Evolutionary conservation across 2,888 invertebrate genomes (phyloP).

Genomic region (Temnothorax ravouxi): DNA sequence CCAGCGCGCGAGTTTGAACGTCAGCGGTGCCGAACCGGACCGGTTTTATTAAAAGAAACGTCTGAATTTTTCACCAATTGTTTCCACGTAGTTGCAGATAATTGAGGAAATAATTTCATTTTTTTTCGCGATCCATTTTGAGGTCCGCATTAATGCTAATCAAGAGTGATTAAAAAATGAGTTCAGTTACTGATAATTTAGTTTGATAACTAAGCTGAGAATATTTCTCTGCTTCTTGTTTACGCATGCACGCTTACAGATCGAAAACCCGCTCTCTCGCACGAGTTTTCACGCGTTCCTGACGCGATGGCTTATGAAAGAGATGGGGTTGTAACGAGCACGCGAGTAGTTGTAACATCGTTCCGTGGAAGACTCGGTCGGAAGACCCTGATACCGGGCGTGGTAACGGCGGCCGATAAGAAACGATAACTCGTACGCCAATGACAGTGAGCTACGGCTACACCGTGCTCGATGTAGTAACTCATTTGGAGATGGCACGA

Average conservation of each 20-base stretch:
- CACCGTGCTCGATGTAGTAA: constrained; percentile 67
- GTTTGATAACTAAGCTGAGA: not conserved
- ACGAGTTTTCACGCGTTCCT: constrained; percentile 28
- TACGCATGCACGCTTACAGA: not conserved
- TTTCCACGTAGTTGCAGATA: not conserved
- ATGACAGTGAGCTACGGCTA: constrained; percentile 69
- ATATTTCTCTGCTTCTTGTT: not conserved
- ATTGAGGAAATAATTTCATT: not conserved
- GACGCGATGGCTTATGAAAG: constrained; percentile 16
- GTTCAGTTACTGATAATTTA: not conserved
- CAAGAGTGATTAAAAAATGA: not conserved
- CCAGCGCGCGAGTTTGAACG: constrained; percentile 40
- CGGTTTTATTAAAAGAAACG: constrained; percentile 28
- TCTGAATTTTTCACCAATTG: constrained; percentile 22
- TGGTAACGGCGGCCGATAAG: constrained; percentile 68
- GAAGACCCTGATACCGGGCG: constrained; percentile 46
- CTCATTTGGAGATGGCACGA: constrained; percentile 73
- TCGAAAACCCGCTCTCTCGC: constrained; percentile 26
- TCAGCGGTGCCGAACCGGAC: constrained; percentile 52
- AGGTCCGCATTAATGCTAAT: not conserved
- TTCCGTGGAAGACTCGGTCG: constrained; percentile 47
- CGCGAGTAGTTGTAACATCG: constrained; percentile 26
- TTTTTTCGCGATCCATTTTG: not conserved
- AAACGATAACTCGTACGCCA: constrained; percentile 69
- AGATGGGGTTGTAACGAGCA: constrained; percentile 18